These are phyloP conservation scores for Botrylloides violaceus DNA, from an alignment of 23 tunicate genomes.

Conservation along the genomic window DNA sequence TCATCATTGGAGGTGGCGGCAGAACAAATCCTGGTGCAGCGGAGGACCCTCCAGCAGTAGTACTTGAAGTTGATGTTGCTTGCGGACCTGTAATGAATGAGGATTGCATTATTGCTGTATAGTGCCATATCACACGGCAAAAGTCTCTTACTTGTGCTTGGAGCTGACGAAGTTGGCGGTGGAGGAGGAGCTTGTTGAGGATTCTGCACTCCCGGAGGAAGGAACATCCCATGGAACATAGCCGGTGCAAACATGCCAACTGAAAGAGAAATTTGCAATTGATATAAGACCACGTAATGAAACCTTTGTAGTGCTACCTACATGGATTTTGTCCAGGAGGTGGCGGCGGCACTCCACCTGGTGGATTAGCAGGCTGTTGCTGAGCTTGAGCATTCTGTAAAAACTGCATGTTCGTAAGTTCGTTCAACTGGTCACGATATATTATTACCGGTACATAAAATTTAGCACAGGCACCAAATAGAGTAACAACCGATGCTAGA, in stretches of 20 bases:
- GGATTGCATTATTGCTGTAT: not conserved
- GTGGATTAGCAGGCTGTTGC: slow-evolving; percentile 5
- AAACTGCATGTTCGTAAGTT: slow-evolving; percentile 22
- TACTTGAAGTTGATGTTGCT: not conserved
- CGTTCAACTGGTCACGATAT: not conserved
- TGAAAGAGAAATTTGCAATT: slow-evolving; percentile 1
- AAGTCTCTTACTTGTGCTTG: not conserved
- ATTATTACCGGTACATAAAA: too few species aligned
- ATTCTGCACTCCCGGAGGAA: slow-evolving; percentile 20
- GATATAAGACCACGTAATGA: too few species aligned
- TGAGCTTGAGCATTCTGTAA: slow-evolving; percentile 16
- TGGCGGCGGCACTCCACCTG: slow-evolving; percentile 3
- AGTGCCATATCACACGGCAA: not conserved
- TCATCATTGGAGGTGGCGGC: slow-evolving; percentile 25
- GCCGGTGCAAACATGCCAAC: slow-evolving; percentile 3
- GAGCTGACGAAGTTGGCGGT: slow-evolving; percentile 16
- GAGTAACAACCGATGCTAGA: too few species aligned
- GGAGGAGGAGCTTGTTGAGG: slow-evolving; percentile 20
- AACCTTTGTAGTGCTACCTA: slow-evolving; percentile 2
- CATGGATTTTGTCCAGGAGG: slow-evolving; percentile 23
- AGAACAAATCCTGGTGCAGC: slow-evolving; percentile 9
- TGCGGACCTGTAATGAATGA: not conserved
- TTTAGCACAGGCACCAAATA: too few species aligned
- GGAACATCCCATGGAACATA: slow-evolving; percentile 39
- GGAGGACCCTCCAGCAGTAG: slow-evolving; percentile 16